Conservation (phyloP, 2,888 invertebrate species). For the Ophion obscuratus region DNA sequence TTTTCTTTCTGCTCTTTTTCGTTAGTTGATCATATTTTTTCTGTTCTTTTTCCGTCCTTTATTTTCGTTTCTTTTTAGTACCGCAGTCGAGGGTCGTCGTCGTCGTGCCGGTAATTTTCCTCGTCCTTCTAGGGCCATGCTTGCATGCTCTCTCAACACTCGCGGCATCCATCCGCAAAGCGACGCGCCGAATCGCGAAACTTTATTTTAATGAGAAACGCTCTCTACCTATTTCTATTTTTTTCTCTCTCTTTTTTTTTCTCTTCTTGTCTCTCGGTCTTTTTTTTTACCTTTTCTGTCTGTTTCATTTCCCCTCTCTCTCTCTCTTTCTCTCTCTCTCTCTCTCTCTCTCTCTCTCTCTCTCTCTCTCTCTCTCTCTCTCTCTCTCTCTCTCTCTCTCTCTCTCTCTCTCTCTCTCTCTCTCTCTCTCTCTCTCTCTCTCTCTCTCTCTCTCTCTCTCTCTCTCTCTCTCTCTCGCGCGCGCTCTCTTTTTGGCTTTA, state of each 20-base stretch:
- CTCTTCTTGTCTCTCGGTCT: slow-evolving; percentile 27
- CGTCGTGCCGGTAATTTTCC: slow-evolving; percentile 50
- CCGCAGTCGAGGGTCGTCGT: slow-evolving; percentile 55
- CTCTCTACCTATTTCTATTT: slow-evolving; percentile 44
- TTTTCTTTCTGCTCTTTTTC: slow-evolving; percentile 1
- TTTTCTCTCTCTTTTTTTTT: slow-evolving; percentile 7
- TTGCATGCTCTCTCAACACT: slow-evolving; percentile 46
- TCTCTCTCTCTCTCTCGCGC: background rate
- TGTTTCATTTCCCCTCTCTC: background rate
- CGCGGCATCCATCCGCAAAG: slow-evolving; percentile 64
- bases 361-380: slow-evolving; percentile 29
- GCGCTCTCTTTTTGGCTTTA: slow-evolving; percentile 49
- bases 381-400: slow-evolving; percentile 26
- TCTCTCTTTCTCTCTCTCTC: slow-evolving; percentile 26
- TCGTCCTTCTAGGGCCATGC: slow-evolving; percentile 40
- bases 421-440: slow-evolving; percentile 29
- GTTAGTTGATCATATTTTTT: background rate
- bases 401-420: slow-evolving; percentile 23
- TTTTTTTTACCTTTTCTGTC: too few species aligned
- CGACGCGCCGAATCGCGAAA: slow-evolving; percentile 70
- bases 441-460: slow-evolving; percentile 26
- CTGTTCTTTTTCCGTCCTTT: slow-evolving; percentile 7
- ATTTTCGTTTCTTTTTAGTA: slow-evolving; percentile 41
- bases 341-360: slow-evolving; percentile 23
- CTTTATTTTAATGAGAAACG: slow-evolving; percentile 75